Evolutionary conservation across 2,797 vertebrate species (phyloP).

Genomic region (Dicrostonyx torquatus): DNA sequence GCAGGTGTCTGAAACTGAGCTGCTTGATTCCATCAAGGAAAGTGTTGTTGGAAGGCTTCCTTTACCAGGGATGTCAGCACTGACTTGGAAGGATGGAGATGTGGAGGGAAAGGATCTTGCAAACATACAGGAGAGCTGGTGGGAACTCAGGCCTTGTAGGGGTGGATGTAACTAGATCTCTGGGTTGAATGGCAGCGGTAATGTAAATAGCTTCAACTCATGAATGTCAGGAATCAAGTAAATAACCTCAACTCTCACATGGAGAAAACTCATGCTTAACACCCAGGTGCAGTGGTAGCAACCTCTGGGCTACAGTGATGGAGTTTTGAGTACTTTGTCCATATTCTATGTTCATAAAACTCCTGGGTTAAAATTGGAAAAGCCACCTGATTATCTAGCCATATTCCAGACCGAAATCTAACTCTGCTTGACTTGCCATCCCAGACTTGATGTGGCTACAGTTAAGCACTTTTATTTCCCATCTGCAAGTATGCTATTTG

Average conservation of each 20-base stretch:
- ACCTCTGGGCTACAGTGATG: neutral
- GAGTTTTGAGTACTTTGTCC: neutral
- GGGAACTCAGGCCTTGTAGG: neutral
- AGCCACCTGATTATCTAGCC: neutral
- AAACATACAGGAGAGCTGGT: neutral
- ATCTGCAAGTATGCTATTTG: neutral
- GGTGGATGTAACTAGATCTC: neutral
- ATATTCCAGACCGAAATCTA: neutral
- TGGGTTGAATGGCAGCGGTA: neutral
- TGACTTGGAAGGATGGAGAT: neutral
- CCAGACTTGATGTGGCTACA: neutral
- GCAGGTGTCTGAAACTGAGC: neutral
- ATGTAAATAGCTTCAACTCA: neutral
- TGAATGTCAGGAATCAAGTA: neutral
- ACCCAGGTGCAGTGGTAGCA: neutral
- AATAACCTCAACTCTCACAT: neutral
- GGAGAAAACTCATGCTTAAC: neutral
- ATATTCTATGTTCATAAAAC: neutral
- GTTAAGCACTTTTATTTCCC: too few species aligned
- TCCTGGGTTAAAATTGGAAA: too few species aligned
- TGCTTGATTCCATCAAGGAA: neutral
- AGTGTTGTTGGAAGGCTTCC: neutral
- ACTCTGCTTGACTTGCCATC: neutral
- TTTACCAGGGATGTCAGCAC: neutral
- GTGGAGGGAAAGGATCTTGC: neutral